Evolutionary conservation across 1,140 invertebrate species (phyloP).

Genomic region (Heliothis subflexa): DNA sequence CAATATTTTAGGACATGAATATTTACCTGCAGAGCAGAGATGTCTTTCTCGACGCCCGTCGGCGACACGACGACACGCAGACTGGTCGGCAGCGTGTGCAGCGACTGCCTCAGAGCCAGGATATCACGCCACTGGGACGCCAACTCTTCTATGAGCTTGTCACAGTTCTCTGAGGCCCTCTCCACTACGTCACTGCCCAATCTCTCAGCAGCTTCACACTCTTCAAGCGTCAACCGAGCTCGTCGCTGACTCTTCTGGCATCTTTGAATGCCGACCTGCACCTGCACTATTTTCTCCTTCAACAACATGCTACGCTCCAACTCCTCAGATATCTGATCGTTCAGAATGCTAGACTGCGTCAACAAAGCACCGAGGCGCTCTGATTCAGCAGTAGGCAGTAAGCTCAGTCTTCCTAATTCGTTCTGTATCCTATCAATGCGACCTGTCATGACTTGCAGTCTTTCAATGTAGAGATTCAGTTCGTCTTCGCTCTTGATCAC

Average conservation of each 20-base stretch:
- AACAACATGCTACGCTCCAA: slow-evolving; percentile 90
- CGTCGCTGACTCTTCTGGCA: slow-evolving; percentile 89
- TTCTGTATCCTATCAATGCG: slow-evolving; percentile 92
- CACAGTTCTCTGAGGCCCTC: slow-evolving; percentile 89
- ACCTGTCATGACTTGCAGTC: slow-evolving; percentile 91
- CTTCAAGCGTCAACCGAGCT: slow-evolving; percentile 88
- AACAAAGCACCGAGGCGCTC: slow-evolving; percentile 91
- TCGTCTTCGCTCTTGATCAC: slow-evolving; percentile 94
- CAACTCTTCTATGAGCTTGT: slow-evolving; percentile 89
- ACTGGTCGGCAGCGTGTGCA: slow-evolving; percentile 91
- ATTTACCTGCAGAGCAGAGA: slow-evolving; percentile 88
- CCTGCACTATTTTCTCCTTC: slow-evolving; percentile 89
- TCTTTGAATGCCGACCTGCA: slow-evolving; percentile 89
- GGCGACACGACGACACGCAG: slow-evolving; percentile 91
- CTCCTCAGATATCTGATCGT: slow-evolving; percentile 91
- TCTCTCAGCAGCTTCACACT: slow-evolving; percentile 90
- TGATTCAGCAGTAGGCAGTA: slow-evolving; percentile 90
- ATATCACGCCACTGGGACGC: slow-evolving; percentile 91
- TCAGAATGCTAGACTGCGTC: slow-evolving; percentile 89
- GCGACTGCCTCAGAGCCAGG: slow-evolving; percentile 89
- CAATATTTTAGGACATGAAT: not conserved
- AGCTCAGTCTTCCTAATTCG: slow-evolving; percentile 90
- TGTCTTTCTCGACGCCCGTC: slow-evolving; percentile 90
- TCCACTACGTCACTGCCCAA: slow-evolving; percentile 91
- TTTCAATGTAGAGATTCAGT: slow-evolving; percentile 92